phyloP scores from a whole-genome alignment of 2,888 invertebrate genomes.

The Ophion obscuratus region DNA sequence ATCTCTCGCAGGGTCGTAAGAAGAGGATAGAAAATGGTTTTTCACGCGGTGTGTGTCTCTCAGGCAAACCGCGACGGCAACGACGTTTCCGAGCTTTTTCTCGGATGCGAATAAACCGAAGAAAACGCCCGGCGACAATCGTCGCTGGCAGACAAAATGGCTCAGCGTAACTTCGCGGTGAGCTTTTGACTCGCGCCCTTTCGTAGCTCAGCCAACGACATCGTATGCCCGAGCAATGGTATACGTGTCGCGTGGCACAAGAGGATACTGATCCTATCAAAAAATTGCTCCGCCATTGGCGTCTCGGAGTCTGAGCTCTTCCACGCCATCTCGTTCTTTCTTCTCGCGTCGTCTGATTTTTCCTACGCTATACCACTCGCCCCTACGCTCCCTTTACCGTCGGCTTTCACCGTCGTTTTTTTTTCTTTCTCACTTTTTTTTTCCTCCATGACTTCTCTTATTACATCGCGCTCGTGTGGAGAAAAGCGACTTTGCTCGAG shows the following conservation, averaged over 20 bases:
- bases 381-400: not conserved
- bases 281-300: conserved; percentile 79
- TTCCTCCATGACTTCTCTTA: conserved; percentile 49
- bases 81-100: conserved; percentile 68
- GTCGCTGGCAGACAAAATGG: conserved; percentile 3
- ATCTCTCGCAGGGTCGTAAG: conserved; percentile 7
- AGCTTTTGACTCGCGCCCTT: conserved; percentile 6
- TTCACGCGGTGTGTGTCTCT: not conserved
- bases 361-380: not conserved
- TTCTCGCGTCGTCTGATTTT: conserved; percentile 58
- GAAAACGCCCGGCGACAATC: conserved; percentile 69
- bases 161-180: not conserved
- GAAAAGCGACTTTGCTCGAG: conserved; percentile 66
- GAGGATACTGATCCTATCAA: conserved; percentile 78
- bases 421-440: conserved; percentile 14
- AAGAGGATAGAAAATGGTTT: conserved; percentile 18
- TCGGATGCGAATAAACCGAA: conserved; percentile 67
- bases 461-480: conserved; percentile 65
- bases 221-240: conserved; percentile 15
- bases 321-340: conserved; percentile 67
- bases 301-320: conserved; percentile 70
- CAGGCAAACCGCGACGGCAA: conserved; percentile 52
- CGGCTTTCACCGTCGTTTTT: not conserved
- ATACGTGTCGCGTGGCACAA: conserved; percentile 39
- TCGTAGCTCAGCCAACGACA: conserved; percentile 3